A percentile compares a stretch with the other conserved stretches of the same genome.
These are phyloP conservation scores for Colinus virginianus DNA, from an alignment of 2,113 vertebrate species.

Conservation along the genomic window DNA sequence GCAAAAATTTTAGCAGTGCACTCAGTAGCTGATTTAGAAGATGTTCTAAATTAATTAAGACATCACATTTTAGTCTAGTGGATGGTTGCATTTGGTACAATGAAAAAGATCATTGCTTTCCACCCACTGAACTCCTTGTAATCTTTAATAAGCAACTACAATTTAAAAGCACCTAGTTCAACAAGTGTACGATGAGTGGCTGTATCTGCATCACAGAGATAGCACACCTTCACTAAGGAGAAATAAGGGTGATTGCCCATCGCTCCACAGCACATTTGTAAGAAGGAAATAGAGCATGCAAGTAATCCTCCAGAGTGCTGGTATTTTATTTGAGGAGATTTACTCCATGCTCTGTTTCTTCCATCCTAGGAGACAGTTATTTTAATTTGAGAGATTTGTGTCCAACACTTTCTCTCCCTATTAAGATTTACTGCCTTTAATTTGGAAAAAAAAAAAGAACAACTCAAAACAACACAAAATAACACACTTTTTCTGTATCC, in stretches of 20 bases:
- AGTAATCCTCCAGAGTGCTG: slow-evolving; percentile 65
- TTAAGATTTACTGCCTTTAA: slow-evolving; percentile 38
- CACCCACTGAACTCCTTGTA: slow-evolving; percentile 13
- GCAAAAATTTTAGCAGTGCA: background rate
- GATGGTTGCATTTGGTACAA: background rate
- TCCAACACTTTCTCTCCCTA: background rate
- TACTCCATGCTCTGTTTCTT: slow-evolving; percentile 73
- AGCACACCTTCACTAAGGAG: slow-evolving; percentile 39
- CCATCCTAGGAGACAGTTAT: slow-evolving; percentile 36
- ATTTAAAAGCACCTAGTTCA: background rate
- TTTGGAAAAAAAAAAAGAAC: background rate
- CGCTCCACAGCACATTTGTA: slow-evolving; percentile 44
- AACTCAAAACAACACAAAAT: too few relatives aligned
- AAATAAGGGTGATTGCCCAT: slow-evolving; percentile 54
- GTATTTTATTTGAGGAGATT: slow-evolving; percentile 73
- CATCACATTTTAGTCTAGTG: background rate
- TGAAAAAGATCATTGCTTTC: background rate
- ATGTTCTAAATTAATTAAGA: background rate
- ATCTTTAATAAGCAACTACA: background rate
- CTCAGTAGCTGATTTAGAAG: background rate
- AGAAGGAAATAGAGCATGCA: slow-evolving; percentile 69
- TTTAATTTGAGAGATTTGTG: slow-evolving; percentile 66
- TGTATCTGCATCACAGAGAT: slow-evolving; percentile 48
- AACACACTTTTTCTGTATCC: background rate
- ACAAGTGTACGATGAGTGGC: slow-evolving; percentile 3